These are phyloP conservation scores for Rotaria socialis DNA, from an alignment of 2,888 invertebrate species.

Conservation along the genomic window DNA sequence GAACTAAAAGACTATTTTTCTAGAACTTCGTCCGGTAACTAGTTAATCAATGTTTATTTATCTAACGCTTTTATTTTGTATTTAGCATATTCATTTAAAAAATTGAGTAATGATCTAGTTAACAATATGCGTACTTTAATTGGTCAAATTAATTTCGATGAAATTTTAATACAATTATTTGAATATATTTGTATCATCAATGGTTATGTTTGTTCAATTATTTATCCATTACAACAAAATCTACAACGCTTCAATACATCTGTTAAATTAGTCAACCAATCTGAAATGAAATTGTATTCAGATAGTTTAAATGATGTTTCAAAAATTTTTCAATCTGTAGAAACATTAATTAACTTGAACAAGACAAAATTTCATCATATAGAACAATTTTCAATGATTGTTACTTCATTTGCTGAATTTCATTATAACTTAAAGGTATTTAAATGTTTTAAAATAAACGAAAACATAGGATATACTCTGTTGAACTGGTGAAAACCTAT, in stretches of 20 bases:
- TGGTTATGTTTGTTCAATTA: background rate
- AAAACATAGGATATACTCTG: no score
- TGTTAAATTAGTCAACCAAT: background rate
- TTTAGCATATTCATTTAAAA: background rate
- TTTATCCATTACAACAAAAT: background rate
- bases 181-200: background rate
- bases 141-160: background rate
- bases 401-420: no score
- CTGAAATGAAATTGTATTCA: background rate
- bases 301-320: no score
- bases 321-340: no score
- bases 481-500: no score
- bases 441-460: no score
- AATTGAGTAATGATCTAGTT: background rate
- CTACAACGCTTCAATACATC: background rate
- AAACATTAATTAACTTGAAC: no score
- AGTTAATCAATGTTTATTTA: background rate
- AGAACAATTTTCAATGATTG: no score
- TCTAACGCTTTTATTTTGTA: background rate
- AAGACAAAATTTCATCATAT: no score
- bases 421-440: no score
- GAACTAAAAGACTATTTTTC: background rate
- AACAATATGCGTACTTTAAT: background rate
- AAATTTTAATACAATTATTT: background rate
- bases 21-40: background rate